Percentiles rank a stretch among this genome's conserved stretches.
Evolutionary conservation across 1,140 invertebrate species (phyloP).

Genomic region (Rhizoglyphus robini): DNA sequence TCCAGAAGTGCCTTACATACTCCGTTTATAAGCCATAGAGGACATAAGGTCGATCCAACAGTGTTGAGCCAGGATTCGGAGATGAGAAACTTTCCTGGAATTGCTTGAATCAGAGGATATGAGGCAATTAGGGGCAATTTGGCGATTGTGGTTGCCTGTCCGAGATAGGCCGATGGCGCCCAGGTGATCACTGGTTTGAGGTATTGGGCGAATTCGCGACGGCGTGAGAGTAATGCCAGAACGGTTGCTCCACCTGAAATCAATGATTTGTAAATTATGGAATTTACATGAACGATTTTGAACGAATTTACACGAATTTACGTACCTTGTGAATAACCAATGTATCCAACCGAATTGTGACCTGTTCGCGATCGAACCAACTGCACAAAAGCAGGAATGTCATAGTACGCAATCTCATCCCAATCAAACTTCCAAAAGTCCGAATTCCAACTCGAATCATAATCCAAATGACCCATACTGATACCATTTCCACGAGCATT

Average conservation of each 20-base stretch:
- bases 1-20: conserved; percentile 21
- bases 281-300: no score
- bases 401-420: conserved; percentile 33
- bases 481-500: conserved; percentile 37
- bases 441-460: not conserved
- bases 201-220: conserved; percentile 49
- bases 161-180: no score
- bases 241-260: no score
- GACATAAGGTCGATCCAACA: not conserved
- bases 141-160: no score
- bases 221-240: conserved; percentile 35
- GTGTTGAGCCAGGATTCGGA: not conserved
- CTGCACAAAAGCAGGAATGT: conserved; percentile 40
- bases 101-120: not conserved
- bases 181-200: conserved; percentile 43
- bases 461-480: conserved; percentile 26
- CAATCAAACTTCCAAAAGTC: conserved; percentile 38
- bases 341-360: conserved; percentile 37
- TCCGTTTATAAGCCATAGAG: not conserved
- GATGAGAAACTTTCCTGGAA: conserved; percentile 4
- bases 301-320: no score
- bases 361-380: conserved; percentile 37
- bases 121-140: no score
- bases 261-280: no score
- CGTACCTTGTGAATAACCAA: conserved; percentile 41